Percentiles rank a stretch among this genome's conserved stretches.
Evolutionary conservation across 2,888 invertebrate genomes (phyloP).

Genomic region (Folsomia candida): DNA sequence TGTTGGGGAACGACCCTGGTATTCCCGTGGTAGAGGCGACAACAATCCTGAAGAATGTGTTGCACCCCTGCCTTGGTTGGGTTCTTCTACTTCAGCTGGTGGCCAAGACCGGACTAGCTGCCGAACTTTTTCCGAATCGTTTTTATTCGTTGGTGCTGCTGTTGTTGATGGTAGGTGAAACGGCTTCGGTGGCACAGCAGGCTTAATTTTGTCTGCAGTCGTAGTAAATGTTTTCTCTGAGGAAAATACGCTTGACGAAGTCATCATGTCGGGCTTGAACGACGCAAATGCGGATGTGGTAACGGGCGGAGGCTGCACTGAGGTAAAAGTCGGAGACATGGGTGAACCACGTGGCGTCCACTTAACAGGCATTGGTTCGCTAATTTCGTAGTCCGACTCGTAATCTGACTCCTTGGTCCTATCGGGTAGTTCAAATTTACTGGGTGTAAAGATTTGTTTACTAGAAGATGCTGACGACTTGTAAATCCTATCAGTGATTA

Average conservation of each 20-base stretch:
- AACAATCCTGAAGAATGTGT: neutral
- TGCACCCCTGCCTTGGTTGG: neutral
- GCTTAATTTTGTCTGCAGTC: slow-evolving; percentile 9
- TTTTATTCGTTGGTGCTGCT: too few species aligned
- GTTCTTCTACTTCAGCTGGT: neutral
- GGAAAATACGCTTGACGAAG: slow-evolving; percentile 2
- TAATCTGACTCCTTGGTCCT: slow-evolving; percentile 69
- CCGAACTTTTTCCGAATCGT: slow-evolving; percentile 21
- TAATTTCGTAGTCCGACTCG: slow-evolving; percentile 67
- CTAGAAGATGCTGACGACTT: slow-evolving; percentile 51
- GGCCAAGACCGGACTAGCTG: slow-evolving; percentile 27
- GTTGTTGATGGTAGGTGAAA: neutral
- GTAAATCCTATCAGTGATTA: neutral
- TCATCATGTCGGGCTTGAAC: neutral
- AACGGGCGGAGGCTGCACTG: neutral
- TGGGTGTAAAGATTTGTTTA: slow-evolving; percentile 60
- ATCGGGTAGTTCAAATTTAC: slow-evolving; percentile 65
- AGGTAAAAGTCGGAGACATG: neutral
- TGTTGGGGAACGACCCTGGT: slow-evolving; percentile 54
- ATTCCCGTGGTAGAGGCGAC: neutral
- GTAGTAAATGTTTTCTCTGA: slow-evolving; percentile 2
- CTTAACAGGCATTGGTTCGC: slow-evolving; percentile 60
- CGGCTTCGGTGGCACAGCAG: slow-evolving; percentile 6
- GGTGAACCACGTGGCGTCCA: neutral
- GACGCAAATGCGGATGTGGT: slow-evolving; percentile 60